These are phyloP conservation scores for Pterobdella sp. DNA, from an alignment of 2,888 invertebrate species.

Conservation along the genomic window DNA sequence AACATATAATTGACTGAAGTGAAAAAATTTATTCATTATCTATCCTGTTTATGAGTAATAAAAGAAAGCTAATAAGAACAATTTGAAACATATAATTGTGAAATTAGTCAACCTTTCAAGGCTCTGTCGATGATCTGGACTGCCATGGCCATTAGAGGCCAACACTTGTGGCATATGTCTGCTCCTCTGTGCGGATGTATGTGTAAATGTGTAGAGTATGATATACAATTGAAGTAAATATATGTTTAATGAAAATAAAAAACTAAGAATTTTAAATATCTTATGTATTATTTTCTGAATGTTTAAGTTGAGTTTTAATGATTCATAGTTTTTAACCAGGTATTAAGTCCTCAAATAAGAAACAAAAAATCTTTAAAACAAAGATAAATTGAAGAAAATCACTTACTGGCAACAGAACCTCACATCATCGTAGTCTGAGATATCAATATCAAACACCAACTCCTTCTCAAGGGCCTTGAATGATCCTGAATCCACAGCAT, in stretches of 20 bases:
- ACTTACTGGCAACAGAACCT: slow-evolving; percentile 67
- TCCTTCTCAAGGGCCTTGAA: slow-evolving; percentile 70
- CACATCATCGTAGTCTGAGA: slow-evolving; percentile 97
- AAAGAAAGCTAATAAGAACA: no score
- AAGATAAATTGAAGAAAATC: no score
- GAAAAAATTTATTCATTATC: neutral
- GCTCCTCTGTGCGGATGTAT: slow-evolving; percentile 59
- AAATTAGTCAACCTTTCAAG: slow-evolving; percentile 71
- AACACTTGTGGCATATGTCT: slow-evolving; percentile 84
- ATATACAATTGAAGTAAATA: neutral
- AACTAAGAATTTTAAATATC: neutral
- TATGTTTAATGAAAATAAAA: neutral
- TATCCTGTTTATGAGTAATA: no score
- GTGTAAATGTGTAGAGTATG: neutral
- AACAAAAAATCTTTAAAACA: no score
- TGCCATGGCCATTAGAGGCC: slow-evolving; percentile 91
- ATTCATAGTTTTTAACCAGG: no score
- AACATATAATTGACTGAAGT: neutral
- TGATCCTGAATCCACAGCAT: slow-evolving; percentile 48
- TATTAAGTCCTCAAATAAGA: no score
- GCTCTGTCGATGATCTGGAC: slow-evolving; percentile 78
- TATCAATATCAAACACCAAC: slow-evolving; percentile 96
- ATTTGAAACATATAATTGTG: no score
- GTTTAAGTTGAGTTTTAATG: neutral
- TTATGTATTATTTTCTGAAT: neutral